A percentile compares a stretch with the other conserved stretches of the same genome.
These are phyloP conservation scores for Cataglyphis cursor DNA, from an alignment of 2,888 invertebrate species.

Conservation along the genomic window DNA sequence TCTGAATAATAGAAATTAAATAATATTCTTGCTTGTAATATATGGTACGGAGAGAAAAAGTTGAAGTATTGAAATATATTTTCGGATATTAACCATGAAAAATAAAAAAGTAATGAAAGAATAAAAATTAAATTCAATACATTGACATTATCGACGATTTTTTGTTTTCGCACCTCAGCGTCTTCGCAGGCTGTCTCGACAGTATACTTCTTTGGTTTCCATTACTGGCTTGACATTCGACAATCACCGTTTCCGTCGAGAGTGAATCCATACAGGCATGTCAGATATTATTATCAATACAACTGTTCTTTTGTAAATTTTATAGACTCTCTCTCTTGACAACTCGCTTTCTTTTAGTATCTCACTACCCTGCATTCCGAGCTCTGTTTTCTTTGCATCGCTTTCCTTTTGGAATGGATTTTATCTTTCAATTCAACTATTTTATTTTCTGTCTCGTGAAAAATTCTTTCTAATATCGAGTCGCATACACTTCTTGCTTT, in stretches of 20 bases:
- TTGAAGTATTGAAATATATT: neutral
- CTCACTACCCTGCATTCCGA: neutral
- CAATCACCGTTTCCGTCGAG: neutral
- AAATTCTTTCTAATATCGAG: neutral
- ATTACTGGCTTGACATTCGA: neutral
- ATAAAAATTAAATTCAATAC: neutral
- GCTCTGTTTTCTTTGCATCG: neutral
- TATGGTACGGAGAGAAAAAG: neutral
- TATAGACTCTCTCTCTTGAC: neutral
- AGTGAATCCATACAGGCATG: neutral
- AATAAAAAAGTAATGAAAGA: neutral
- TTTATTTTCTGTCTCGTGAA: neutral
- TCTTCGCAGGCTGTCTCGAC: neutral
- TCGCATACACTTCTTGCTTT: neutral
- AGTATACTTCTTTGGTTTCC: conserved; percentile 2
- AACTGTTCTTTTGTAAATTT: neutral
- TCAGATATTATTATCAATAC: neutral
- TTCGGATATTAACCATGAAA: neutral
- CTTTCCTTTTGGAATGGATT: neutral
- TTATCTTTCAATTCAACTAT: neutral
- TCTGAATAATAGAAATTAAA: neutral
- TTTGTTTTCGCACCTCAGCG: neutral
- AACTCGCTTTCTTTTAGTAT: neutral
- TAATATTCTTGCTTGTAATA: neutral
- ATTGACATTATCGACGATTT: neutral